Percentiles rank a stretch among this genome's conserved stretches.
Evolutionary conservation across 2,888 invertebrate species (phyloP).

Genomic region (Podabrus alpinus): DNA sequence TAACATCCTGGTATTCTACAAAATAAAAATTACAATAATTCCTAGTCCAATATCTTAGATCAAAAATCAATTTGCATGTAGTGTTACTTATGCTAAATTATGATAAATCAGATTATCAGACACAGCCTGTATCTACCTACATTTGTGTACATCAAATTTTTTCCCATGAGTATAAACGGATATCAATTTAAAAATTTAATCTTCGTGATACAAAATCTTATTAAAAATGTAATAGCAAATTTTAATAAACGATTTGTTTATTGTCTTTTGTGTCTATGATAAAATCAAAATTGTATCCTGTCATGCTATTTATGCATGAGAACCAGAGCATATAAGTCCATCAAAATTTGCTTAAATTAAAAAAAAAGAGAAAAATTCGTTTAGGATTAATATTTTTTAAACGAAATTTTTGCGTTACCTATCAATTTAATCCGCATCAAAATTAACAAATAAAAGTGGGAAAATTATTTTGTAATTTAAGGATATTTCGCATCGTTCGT

Average conservation of each 20-base stretch:
- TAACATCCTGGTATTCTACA: neutral
- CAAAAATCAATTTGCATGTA: neutral
- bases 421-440: neutral
- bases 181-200: neutral
- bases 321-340: neutral
- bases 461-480: neutral
- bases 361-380: neutral
- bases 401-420: neutral
- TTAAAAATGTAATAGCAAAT: neutral
- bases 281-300: neutral
- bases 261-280: neutral
- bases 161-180: neutral
- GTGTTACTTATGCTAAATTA: neutral
- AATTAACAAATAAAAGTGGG: neutral
- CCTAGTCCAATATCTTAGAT: neutral
- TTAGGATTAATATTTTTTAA: neutral
- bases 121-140: neutral
- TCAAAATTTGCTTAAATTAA: neutral
- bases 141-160: neutral
- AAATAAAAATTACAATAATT: neutral
- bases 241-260: conserved; percentile 1
- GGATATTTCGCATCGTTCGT: neutral
- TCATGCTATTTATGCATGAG: conserved; percentile 5
- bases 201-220: neutral
- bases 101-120: neutral